Evolutionary conservation across 2,113 vertebrate species (phyloP), one percentile per base, ranked within the genome.

Genomic region (Trichomycterus rosablanca): DNA sequence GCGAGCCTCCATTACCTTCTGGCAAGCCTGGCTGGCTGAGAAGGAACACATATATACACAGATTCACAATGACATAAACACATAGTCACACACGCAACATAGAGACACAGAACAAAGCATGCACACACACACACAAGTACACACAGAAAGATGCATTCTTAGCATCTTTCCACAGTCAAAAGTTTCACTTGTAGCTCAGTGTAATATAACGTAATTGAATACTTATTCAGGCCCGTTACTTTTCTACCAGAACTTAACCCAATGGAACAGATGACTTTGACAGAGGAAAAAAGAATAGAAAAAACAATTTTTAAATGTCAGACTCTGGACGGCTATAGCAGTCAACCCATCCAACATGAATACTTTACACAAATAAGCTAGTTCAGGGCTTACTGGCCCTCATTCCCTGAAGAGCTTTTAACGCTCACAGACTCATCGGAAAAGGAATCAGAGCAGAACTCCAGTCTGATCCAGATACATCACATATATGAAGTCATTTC

Each of bases 1-100:
- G 56, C 52, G 50, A 66, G 39, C 20, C 40, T 59, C 54, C 42
- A 40, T 48, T 66, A 58, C 66, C 35, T 71, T 46, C 51, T 64
- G 61, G 45, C 54, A 71, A 57, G 52, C n/a, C 63, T 46, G 51
- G 53, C 48, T 23, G 42, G 20, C 44, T 20, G 42, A 40, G 19
- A 16, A 28, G 39, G 35, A 28, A 61, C 40, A 28, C 42, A 48
- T 46, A 48, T 39, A 40, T 40, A 48, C 35, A 62, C 48, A 61
- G 53, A 71, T 60, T 42, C 68, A 56, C n/a, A 54, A 50, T 35
- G 28, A 39, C 24, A 44, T n/a, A n/a, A n/a, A n/a, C n/a, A n/a
- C n/a, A n/a, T n/a, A n/a, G 15, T 22, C 28, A 16, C 34, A 45
- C 62, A 37, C 20, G 22, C 7, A 58, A 58, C 37, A 45, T 20